phyloP scores from a whole-genome alignment of 2,797 vertebrate genomes.

The Pitangus sulphuratus region DNA sequence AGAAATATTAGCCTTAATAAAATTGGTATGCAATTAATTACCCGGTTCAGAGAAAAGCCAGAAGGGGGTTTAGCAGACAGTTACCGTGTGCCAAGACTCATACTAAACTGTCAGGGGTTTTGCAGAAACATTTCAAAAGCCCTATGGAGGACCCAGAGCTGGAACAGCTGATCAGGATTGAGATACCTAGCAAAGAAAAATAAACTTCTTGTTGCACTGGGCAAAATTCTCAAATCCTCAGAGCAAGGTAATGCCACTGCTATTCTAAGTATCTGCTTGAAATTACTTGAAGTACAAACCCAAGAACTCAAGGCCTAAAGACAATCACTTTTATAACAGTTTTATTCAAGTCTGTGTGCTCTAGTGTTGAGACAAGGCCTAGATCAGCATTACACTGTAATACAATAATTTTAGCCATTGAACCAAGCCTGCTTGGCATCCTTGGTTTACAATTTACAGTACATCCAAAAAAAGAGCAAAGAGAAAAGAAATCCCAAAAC shows the following conservation, averaged over 20 bases:
- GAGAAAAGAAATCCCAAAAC: conserved; percentile 70
- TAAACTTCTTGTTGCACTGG: neutral
- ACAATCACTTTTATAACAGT: conserved; percentile 71
- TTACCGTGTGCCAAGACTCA: neutral
- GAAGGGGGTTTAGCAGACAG: neutral
- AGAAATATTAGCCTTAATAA: neutral
- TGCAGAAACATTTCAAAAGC: neutral
- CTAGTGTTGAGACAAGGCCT: conserved; percentile 90
- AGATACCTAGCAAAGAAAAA: neutral
- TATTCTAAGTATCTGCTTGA: neutral
- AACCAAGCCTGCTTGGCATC: conserved; percentile 87
- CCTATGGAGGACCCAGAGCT: neutral
- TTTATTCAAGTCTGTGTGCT: conserved; percentile 92
- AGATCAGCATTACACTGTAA: conserved; percentile 83
- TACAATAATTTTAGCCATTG: conserved; percentile 79
- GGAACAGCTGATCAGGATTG: neutral
- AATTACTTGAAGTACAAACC: neutral
- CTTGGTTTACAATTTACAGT: conserved; percentile 81
- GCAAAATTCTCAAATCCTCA: neutral
- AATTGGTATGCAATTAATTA: neutral
- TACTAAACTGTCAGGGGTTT: neutral
- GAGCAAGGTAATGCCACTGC: neutral
- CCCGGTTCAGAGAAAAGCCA: neutral
- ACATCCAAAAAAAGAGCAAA: conserved; percentile 75
- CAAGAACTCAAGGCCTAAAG: conserved; percentile 5